Evolutionary conservation across 2,113 vertebrate species (phyloP).

Genomic region (Dolichotis patagonum): DNA sequence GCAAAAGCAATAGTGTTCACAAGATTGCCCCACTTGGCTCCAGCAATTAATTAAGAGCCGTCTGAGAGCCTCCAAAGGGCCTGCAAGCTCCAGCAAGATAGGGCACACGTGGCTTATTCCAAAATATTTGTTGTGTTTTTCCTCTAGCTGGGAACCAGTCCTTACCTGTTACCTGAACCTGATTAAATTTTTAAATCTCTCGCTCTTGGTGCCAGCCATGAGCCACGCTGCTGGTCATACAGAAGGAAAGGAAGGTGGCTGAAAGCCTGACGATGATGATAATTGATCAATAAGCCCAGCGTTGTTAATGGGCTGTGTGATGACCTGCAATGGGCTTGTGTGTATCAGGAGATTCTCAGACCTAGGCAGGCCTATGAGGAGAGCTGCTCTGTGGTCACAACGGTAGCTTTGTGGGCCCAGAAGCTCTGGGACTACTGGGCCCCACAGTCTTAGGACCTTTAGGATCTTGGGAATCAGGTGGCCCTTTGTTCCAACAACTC

Average conservation of each 20-base stretch:
- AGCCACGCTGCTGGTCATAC: slow-evolving; percentile 19
- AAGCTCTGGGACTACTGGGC: neutral
- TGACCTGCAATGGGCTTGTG: rapidly evolving
- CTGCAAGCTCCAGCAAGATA: slow-evolving; percentile 78
- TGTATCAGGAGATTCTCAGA: neutral
- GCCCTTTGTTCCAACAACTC: neutral
- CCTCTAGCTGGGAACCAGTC: slow-evolving; percentile 76
- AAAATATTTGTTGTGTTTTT: slow-evolving; percentile 81
- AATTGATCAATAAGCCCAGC: neutral
- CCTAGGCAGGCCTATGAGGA: rapidly evolving
- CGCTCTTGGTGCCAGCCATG: slow-evolving; percentile 42
- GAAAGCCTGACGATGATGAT: neutral
- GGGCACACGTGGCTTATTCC: slow-evolving; percentile 55
- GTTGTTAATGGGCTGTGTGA: neutral
- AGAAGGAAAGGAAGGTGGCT: neutral
- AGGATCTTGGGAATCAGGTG: neutral
- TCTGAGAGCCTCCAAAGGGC: slow-evolving; percentile 66
- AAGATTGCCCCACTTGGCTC: slow-evolving; percentile 77
- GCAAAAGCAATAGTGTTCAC: slow-evolving; percentile 19
- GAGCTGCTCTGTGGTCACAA: neutral
- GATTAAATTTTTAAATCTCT: slow-evolving; percentile 58
- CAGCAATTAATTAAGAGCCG: slow-evolving; percentile 78
- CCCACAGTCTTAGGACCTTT: neutral
- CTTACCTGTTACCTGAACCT: slow-evolving; percentile 79
- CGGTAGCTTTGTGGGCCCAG: neutral